These are phyloP conservation scores for Cosmia trapezina DNA, from an alignment of 2,888 invertebrate genomes.

Conservation along the genomic window DNA sequence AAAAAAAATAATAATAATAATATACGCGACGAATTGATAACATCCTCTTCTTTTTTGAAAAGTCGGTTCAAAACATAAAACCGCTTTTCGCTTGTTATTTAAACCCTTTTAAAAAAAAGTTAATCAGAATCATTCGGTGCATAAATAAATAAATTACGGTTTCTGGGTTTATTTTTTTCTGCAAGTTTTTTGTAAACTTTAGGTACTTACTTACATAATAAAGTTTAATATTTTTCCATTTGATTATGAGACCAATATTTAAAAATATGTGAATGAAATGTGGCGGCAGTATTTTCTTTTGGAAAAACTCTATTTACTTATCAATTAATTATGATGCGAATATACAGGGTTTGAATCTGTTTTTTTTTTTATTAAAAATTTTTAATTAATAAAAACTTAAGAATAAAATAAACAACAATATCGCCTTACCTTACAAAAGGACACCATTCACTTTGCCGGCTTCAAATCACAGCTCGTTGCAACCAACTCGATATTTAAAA, in stretches of 20 bases:
- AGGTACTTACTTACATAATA: no score
- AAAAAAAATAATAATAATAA: no score
- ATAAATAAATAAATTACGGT: neutral
- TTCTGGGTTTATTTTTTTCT: neutral
- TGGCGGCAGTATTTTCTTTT: neutral
- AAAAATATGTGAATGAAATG: neutral
- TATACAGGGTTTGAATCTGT: neutral
- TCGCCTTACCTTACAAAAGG: constrained; percentile 57
- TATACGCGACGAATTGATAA: no score
- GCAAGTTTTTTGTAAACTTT: neutral
- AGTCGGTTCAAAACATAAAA: no score
- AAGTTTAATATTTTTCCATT: neutral
- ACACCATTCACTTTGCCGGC: constrained; percentile 62
- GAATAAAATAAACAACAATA: constrained; percentile 21
- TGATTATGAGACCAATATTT: neutral
- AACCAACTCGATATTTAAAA: constrained; percentile 12
- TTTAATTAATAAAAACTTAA: neutral
- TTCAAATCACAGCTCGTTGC: constrained; percentile 16
- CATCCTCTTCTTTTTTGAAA: no score
- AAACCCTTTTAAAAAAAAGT: neutral
- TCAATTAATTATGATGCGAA: no score
- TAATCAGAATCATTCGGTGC: neutral
- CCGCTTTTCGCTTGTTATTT: neutral
- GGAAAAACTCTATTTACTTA: neutral
- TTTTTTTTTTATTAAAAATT: neutral